A percentile compares a stretch with the other conserved stretches of the same genome.
Conservation (phyloP, 2,113 vertebrate species). For the Saimiri boliviensis region DNA sequence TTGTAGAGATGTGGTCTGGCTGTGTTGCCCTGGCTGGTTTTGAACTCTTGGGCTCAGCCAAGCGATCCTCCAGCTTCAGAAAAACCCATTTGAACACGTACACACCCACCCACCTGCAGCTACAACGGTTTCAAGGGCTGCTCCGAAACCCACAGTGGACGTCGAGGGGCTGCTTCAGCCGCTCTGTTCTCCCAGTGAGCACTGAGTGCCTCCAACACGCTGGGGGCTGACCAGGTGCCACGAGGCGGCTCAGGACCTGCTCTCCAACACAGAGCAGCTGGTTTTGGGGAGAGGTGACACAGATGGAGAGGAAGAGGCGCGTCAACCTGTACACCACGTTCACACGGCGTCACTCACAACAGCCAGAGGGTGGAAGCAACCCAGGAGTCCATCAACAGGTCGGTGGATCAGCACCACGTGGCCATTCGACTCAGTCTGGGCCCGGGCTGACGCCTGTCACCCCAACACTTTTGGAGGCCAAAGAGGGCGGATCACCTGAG, state of each 20-base stretch:
- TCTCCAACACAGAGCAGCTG: neutral
- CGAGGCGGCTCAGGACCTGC: rapidly evolving
- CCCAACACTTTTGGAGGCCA: too few species aligned
- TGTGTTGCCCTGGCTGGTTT: neutral
- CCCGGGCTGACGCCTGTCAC: too few species aligned
- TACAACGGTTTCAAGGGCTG: neutral
- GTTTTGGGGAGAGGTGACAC: neutral
- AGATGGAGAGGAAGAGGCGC: neutral
- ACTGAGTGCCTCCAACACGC: rapidly evolving
- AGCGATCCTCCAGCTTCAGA: neutral
- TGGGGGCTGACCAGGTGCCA: neutral
- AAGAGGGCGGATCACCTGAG: too few species aligned
- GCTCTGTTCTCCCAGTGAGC: neutral
- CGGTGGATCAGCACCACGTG: too few species aligned
- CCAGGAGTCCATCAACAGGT: rapidly evolving
- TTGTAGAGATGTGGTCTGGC: neutral
- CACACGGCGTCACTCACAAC: too few species aligned
- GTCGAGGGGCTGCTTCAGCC: neutral
- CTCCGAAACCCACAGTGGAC: neutral
- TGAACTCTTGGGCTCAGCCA: neutral
- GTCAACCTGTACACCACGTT: neutral
- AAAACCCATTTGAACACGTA: neutral
- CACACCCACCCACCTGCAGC: neutral
- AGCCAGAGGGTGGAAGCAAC: neutral
- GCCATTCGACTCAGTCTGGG: too few species aligned